A percentile compares a stretch with the other conserved stretches of the same genome.
phyloP scores from a whole-genome alignment of 2,888 invertebrate species.

The Polia nebulosa region DNA sequence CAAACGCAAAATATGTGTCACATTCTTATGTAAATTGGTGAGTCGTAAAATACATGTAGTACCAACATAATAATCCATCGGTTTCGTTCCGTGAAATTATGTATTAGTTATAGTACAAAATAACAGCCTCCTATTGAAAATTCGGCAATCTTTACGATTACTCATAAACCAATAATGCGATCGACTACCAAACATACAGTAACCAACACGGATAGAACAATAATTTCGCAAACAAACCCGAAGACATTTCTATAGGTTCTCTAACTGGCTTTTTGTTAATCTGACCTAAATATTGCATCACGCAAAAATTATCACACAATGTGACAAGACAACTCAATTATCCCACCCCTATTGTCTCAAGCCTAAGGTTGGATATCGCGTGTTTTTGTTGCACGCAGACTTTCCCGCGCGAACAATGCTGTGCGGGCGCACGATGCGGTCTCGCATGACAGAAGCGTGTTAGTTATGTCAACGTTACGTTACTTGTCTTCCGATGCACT shows the following conservation, averaged over 20 bases:
- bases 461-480: constrained; percentile 72
- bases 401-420: constrained; percentile 60
- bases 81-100: neutral
- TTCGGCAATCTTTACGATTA: constrained; percentile 3
- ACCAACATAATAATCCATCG: neutral
- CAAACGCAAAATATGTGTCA: constrained; percentile 6
- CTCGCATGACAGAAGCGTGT: constrained; percentile 66
- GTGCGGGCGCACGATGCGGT: constrained; percentile 59
- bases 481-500: constrained; percentile 64
- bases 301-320: constrained; percentile 60
- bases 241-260: constrained; percentile 35
- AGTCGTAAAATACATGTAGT: neutral
- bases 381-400: constrained; percentile 31
- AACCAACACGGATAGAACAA: constrained; percentile 28
- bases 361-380: constrained; percentile 33
- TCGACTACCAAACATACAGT: constrained; percentile 3
- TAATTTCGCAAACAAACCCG: constrained; percentile 45
- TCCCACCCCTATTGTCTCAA: neutral
- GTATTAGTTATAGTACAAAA: neutral
- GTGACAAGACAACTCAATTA: constrained; percentile 22
- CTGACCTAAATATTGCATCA: constrained; percentile 66
- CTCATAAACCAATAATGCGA: constrained; percentile 17
- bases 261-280: constrained; percentile 57
- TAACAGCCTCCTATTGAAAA: neutral
- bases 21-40: constrained; percentile 34